Evolutionary conservation across 1,140 invertebrate species (phyloP).

Genomic region (Pseudobourletiella spinata): DNA sequence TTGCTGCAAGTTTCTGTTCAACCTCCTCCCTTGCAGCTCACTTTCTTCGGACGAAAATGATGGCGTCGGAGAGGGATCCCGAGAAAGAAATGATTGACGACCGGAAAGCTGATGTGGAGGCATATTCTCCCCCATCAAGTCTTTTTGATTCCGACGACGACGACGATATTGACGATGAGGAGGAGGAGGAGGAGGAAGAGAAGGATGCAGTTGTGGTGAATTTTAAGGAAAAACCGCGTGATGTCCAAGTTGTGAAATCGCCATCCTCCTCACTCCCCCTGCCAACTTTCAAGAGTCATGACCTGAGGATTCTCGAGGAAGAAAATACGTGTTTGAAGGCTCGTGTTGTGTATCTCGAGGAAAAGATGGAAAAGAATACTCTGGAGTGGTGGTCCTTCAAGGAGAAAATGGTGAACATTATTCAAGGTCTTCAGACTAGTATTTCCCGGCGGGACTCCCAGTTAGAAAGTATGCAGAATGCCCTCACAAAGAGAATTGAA

Average conservation of each 20-base stretch:
- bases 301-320: not conserved
- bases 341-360: not conserved
- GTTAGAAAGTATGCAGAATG: not conserved
- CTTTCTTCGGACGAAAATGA: not conserved
- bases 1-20: constrained; percentile 5
- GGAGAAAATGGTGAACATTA: not conserved
- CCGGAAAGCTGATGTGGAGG: not conserved
- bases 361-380: constrained; percentile 4
- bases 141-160: not conserved
- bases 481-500: not conserved
- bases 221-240: not conserved
- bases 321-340: constrained; percentile 4
- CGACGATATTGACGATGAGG: not conserved
- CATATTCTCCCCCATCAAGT: not conserved
- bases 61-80: not conserved
- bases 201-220: not conserved
- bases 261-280: not conserved
- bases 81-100: not conserved
- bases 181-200: not conserved
- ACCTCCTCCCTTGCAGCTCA: not conserved
- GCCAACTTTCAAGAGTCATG: not conserved
- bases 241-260: not conserved
- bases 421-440: not conserved
- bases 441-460: not conserved
- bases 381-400: constrained; percentile 4